Conservation (phyloP, 2,888 invertebrate species). For the Euproctis similis region DNA sequence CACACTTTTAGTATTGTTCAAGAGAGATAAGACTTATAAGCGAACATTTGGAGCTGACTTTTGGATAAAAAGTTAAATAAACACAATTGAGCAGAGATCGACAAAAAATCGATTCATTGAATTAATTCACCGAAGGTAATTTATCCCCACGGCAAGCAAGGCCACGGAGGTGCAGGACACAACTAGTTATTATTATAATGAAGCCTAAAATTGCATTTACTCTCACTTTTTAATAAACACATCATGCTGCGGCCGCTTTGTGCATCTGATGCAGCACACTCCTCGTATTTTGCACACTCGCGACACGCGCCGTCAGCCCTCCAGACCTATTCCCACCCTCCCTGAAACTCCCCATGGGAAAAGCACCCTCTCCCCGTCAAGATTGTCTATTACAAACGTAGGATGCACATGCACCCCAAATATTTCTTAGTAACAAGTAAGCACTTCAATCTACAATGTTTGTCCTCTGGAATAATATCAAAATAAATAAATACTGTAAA, state of each 20-base stretch:
- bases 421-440: constrained; percentile 13
- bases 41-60: no score
- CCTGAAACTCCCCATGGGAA: constrained; percentile 17
- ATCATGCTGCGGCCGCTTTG: constrained; percentile 33
- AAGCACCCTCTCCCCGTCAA: constrained; percentile 20
- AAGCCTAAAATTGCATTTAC: constrained; percentile 23
- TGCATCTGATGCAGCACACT: constrained; percentile 33
- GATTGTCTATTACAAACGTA: constrained; percentile 33
- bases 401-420: constrained; percentile 24
- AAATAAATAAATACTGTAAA: no score
- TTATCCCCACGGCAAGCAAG: no score
- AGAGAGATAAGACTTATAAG: no score
- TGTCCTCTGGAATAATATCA: no score
- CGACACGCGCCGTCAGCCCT: constrained; percentile 27
- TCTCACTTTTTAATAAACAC: constrained; percentile 38
- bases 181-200: no score
- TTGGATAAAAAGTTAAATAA: no score
- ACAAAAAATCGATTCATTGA: no score
- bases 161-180: no score
- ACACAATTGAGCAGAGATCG: no score
- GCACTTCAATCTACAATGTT: no score
- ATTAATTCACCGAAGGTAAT: no score
- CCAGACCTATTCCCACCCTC: constrained; percentile 3
- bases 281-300: constrained; percentile 39
- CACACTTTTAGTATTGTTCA: background rate